Conservation (phyloP, 2,113 vertebrate genomes). For the Chloroceryle aenea region DNA sequence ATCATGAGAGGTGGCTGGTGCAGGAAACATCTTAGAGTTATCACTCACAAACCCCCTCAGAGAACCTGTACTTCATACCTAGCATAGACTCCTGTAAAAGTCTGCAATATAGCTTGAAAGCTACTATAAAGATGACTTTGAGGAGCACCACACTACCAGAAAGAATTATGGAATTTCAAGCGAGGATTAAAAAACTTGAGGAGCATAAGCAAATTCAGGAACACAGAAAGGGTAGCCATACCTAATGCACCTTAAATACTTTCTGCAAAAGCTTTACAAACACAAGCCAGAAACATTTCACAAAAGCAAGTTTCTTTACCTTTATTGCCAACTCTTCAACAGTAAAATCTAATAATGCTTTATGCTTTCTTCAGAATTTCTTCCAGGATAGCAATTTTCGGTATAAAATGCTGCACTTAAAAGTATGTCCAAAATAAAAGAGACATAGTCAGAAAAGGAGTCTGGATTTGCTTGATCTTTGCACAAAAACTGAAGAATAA, state of each 20-base stretch:
- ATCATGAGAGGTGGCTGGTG: background rate
- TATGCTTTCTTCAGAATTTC: constrained; percentile 1
- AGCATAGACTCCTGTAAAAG: background rate
- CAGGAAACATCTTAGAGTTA: background rate
- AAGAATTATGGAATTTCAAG: background rate
- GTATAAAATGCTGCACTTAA: constrained; percentile 27
- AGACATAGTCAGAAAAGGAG: background rate
- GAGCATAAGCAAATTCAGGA: background rate
- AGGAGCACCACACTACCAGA: background rate
- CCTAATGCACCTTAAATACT: background rate
- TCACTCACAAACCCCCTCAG: background rate
- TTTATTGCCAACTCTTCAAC: constrained; percentile 3
- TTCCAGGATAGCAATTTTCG: background rate
- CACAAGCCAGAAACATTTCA: background rate
- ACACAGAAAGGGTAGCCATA: background rate
- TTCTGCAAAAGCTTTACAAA: background rate
- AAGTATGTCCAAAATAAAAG: background rate
- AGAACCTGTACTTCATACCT: background rate
- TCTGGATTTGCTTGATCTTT: constrained; percentile 27
- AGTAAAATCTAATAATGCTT: constrained; percentile 24
- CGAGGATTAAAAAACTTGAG: background rate
- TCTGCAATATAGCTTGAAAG: background rate
- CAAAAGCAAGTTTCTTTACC: constrained; percentile 2
- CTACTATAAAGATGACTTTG: background rate
- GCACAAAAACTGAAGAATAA: constrained; percentile 18